phyloP scores from a whole-genome alignment of 2,888 invertebrate species.

The Nymphalis urticae region DNA sequence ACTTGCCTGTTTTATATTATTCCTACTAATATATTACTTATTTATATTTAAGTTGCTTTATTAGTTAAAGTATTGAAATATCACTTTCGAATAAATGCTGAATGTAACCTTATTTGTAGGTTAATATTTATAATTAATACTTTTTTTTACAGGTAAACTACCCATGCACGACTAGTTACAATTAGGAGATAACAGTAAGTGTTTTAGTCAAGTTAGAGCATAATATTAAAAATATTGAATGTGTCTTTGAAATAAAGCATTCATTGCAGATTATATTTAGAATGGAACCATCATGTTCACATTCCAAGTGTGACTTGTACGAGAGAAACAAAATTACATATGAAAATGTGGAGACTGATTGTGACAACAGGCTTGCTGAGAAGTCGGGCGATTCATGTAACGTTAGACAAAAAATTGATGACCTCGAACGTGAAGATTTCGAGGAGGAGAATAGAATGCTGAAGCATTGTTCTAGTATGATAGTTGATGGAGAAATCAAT shows the following conservation, averaged over 20 bases:
- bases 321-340: constrained; percentile 56
- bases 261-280: constrained; percentile 45
- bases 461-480: constrained; percentile 69
- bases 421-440: constrained; percentile 73
- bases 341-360: constrained; percentile 67
- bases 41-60: no score
- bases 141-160: constrained; percentile 41
- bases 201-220: background rate
- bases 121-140: constrained; percentile 18
- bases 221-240: background rate
- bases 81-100: background rate
- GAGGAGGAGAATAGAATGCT: constrained; percentile 74
- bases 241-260: constrained; percentile 31
- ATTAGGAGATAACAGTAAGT: constrained; percentile 25
- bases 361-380: constrained; percentile 50
- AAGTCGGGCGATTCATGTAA: constrained; percentile 49
- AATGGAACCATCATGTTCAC: constrained; percentile 76
- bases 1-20: no score
- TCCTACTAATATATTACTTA: no score
- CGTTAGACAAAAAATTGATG: constrained; percentile 64
- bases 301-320: constrained; percentile 60
- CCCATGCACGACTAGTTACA: constrained; percentile 31
- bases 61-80: no score
- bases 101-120: background rate
- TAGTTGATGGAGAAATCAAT: constrained; percentile 64